These are phyloP conservation scores for Nephila pilipes DNA, from an alignment of 1,140 invertebrate species.

Conservation along the genomic window DNA sequence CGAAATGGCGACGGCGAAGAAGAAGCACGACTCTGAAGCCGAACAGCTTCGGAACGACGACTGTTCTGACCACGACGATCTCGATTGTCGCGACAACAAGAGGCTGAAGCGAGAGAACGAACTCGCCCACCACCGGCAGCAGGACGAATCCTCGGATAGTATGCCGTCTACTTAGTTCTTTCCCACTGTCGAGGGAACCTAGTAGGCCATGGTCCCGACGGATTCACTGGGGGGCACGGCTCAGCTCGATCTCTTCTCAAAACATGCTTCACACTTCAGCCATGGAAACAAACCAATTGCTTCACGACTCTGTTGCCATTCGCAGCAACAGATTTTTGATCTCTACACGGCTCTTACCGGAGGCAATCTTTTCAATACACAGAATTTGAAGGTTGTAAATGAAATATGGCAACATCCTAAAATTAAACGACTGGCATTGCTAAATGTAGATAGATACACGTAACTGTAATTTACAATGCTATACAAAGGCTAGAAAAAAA, in stretches of 20 bases:
- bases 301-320: background rate
- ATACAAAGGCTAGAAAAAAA: no score
- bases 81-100: slow-evolving; percentile 63
- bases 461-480: no score
- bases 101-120: slow-evolving; percentile 73
- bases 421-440: no score
- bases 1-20: slow-evolving; percentile 98
- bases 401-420: no score
- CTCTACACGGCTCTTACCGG: no score
- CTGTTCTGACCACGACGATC: slow-evolving; percentile 86
- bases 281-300: background rate
- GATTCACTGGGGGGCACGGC: slow-evolving; percentile 44
- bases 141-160: slow-evolving; percentile 73
- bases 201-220: slow-evolving; percentile 66
- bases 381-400: no score
- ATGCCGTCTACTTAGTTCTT: slow-evolving; percentile 76
- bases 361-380: no score
- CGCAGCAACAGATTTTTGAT: no score
- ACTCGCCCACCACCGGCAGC: slow-evolving; percentile 65
- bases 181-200: slow-evolving; percentile 70
- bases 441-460: no score
- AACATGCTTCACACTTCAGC: background rate
- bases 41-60: slow-evolving; percentile 86
- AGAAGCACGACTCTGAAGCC: slow-evolving; percentile 94
- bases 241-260: background rate